Evolutionary conservation across 2,888 invertebrate genomes (phyloP).

Genomic region (Tetrapedia diversipes): DNA sequence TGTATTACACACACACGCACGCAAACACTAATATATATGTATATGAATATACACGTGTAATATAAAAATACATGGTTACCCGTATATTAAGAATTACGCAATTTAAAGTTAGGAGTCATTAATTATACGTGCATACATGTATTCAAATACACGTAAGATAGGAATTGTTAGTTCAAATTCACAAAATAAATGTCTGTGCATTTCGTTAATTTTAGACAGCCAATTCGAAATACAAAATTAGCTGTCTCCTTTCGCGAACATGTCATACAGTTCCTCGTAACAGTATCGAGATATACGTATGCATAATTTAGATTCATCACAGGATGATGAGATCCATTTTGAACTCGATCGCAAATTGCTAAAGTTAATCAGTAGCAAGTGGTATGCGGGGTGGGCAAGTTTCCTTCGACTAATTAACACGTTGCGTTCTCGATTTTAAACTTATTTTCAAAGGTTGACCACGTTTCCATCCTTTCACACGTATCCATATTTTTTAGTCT

Average conservation of each 20-base stretch:
- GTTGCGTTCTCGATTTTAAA: neutral
- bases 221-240: neutral
- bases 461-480: neutral
- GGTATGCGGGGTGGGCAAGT: conserved; percentile 20
- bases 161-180: neutral
- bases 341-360: conserved; percentile 11
- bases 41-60: too few species aligned
- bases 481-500: too few species aligned
- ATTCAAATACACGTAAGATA: too few species aligned
- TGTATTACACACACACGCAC: too few species aligned
- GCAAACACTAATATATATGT: too few species aligned
- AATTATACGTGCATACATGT: too few species aligned
- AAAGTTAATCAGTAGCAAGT: conserved; percentile 24
- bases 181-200: too few species aligned
- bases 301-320: conserved; percentile 22
- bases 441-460: neutral
- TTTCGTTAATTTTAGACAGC: neutral
- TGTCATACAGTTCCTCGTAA: neutral
- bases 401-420: conserved; percentile 33
- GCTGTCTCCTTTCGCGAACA: neutral
- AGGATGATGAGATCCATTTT: neutral
- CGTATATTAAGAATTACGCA: too few species aligned
- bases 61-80: too few species aligned
- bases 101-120: too few species aligned
- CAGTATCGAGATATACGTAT: neutral